These are phyloP conservation scores for Asobara japonica DNA, from an alignment of 1,140 invertebrate species.

Conservation along the genomic window DNA sequence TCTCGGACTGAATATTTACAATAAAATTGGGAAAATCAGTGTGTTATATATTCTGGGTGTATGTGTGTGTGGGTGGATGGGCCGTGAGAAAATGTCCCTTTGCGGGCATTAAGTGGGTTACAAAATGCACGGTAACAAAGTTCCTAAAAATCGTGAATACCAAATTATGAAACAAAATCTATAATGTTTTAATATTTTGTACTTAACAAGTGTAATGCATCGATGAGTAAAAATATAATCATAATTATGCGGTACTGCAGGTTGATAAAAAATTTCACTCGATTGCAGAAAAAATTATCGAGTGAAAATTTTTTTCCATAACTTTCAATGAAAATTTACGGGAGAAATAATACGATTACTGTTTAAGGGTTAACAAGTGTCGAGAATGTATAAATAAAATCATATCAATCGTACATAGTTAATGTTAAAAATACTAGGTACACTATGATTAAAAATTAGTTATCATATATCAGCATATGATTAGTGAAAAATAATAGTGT, in stretches of 20 bases:
- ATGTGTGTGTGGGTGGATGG: not conserved
- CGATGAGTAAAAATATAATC: slow-evolving; percentile 28
- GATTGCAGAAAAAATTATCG: not conserved
- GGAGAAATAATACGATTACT: not conserved
- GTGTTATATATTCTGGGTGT: not conserved
- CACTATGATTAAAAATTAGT: slow-evolving; percentile 50
- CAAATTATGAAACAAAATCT: slow-evolving; percentile 39
- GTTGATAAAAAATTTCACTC: not conserved
- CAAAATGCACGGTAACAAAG: slow-evolving; percentile 62
- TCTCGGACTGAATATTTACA: slow-evolving; percentile 9
- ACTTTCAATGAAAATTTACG: slow-evolving; percentile 1
- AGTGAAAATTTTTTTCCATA: not conserved
- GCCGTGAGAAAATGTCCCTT: not conserved
- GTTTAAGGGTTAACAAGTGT: slow-evolving; percentile 10
- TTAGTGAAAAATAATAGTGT: slow-evolving; percentile 60
- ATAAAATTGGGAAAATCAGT: not conserved
- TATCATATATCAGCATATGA: slow-evolving; percentile 57
- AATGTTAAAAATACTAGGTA: slow-evolving; percentile 49
- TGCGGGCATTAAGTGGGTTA: slow-evolving; percentile 1
- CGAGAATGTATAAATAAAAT: slow-evolving; percentile 64
- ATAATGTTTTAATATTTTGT: slow-evolving; percentile 62
- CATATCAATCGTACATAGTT: slow-evolving; percentile 65
- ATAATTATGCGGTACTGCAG: slow-evolving; percentile 20
- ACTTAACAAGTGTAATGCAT: slow-evolving; percentile 51
- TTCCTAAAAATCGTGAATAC: slow-evolving; percentile 48